Base-by-base conservation (phyloP, 2,888 invertebrate species). In the Linnaemya vulpina region DNA sequence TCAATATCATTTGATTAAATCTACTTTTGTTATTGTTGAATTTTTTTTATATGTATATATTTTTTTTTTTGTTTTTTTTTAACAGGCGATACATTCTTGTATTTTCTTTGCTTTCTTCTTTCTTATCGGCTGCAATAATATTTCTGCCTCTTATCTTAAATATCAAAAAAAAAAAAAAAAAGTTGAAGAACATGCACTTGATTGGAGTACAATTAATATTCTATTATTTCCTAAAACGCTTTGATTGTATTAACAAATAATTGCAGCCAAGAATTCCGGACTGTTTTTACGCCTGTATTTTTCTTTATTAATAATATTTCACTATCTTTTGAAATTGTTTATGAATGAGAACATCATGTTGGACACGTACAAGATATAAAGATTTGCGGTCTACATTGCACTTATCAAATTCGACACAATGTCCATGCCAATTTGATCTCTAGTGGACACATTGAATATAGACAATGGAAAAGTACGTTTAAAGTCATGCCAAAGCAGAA, bases 1-100 rank as follows among this genome's bases (percentile, higher is more conserved):
- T 17, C 20, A 1, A 74, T 80, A 80, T 80, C 67, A 74, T 30
- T 68, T 80, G 60, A 67, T 80, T 74, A 80, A 74, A 60, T 58
- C 38, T 60, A 49, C 58, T 51, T 30, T 58, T 49, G 38, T 9
- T n/a, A 49, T 65, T 73, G 53, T 78, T 63, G 0, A 0, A 1
- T 20, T 70, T 17, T 67, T 38, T 58, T 58, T 40, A 3, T 11
- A 3, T 40, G 10, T 11, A n/a, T n/a, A n/a, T 11, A 40, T 3
- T 40, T 40, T 5, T 40, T 40, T 3, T 22, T 51, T n/a, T n/a
- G 1, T 43, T 43, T 49, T 22, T 4, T 43, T 65, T 35, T 20
- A 63, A 46, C 46, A 51, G 4, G 4, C 35, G 53, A 55, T 71
- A 35, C 35, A 55, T 25, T 25, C 35, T 63, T 43, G n/a, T 76